These are phyloP conservation scores for Carterocephalus palaemon DNA, from an alignment of 2,888 invertebrate genomes.

Conservation along the genomic window DNA sequence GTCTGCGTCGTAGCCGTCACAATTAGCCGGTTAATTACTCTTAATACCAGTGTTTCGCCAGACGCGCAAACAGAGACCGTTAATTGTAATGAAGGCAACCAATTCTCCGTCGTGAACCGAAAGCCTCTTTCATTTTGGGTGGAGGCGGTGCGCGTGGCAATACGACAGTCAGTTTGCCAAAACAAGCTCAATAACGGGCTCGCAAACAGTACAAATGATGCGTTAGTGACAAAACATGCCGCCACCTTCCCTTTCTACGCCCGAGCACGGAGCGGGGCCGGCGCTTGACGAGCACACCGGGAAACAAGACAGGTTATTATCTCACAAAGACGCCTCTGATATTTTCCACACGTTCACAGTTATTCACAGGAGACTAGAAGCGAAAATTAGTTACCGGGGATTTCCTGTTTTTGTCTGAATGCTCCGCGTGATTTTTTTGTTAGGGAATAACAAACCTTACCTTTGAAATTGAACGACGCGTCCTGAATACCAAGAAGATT, in stretches of 20 bases:
- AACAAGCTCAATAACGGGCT: conserved; percentile 75
- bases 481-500: conserved; percentile 57
- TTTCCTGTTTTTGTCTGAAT: conserved; percentile 70
- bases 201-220: conserved; percentile 75
- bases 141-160: conserved; percentile 60
- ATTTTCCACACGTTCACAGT: conserved; percentile 76
- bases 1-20: conserved; percentile 56
- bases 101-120: conserved; percentile 60
- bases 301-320: conserved; percentile 77
- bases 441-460: conserved; percentile 70
- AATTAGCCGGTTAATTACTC: conserved; percentile 71
- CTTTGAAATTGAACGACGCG: conserved; percentile 72
- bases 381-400: conserved; percentile 77
- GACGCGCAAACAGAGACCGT: conserved; percentile 72
- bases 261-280: conserved; percentile 42
- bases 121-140: conserved; percentile 67
- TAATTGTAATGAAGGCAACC: conserved; percentile 72
- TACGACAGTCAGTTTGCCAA: conserved; percentile 67
- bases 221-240: conserved; percentile 70
- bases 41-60: conserved; percentile 72
- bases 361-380: conserved; percentile 72
- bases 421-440: conserved; percentile 75
- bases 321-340: conserved; percentile 69
- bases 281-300: conserved; percentile 61
- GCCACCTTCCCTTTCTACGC: conserved; percentile 47